These are phyloP conservation scores for Lethocerus indicus DNA, from an alignment of 1,140 invertebrate species.

Conservation along the genomic window DNA sequence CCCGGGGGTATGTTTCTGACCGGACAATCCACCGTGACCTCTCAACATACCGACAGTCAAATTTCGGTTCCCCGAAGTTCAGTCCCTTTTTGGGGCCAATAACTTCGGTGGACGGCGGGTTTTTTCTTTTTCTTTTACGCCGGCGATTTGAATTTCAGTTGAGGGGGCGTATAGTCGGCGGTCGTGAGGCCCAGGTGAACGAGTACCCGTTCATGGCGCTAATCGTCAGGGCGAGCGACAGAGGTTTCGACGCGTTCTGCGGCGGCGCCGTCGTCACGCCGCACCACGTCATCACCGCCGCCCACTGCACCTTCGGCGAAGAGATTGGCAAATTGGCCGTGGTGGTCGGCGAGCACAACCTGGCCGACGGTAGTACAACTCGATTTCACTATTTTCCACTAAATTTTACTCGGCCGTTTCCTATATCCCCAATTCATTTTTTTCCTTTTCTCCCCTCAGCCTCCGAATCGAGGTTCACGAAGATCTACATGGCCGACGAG, in stretches of 20 bases:
- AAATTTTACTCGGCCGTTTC: neutral
- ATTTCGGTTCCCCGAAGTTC: no score
- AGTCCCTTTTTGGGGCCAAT: no score
- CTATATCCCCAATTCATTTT: neutral
- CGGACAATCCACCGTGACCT: no score
- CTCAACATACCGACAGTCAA: no score
- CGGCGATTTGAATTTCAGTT: no score
- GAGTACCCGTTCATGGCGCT: neutral
- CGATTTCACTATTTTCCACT: neutral
- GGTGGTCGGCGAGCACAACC: neutral
- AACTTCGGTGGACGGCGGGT: no score
- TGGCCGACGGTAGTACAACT: neutral
- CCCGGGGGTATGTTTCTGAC: no score
- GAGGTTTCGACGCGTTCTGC: slow-evolving; percentile 24
- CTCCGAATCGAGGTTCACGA: neutral
- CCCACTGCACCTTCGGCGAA: slow-evolving; percentile 29
- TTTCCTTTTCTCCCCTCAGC: neutral
- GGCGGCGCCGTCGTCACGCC: slow-evolving; percentile 35
- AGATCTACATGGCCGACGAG: neutral
- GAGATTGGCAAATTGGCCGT: neutral
- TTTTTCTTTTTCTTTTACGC: no score
- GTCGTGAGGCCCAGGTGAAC: slow-evolving; percentile 14
- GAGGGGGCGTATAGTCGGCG: slow-evolving; percentile 15
- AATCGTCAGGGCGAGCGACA: neutral
- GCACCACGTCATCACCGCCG: slow-evolving; percentile 34